These are phyloP conservation scores for Menura novaehollandiae DNA, from an alignment of 2,113 vertebrate genomes.

Conservation along the genomic window DNA sequence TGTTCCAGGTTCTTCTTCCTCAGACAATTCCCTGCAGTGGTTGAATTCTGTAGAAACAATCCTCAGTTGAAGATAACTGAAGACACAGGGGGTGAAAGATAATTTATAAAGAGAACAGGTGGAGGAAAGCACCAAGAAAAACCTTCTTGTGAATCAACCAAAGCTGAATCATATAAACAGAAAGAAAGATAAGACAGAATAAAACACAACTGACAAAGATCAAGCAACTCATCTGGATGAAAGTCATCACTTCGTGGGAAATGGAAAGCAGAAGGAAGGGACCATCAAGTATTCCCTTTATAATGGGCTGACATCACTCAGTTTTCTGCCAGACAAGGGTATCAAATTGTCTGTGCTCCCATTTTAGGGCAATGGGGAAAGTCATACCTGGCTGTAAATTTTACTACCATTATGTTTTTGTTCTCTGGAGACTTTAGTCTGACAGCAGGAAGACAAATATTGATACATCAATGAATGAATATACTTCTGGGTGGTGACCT, in stretches of 20 bases:
- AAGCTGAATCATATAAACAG: neutral
- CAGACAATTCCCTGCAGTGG: neutral
- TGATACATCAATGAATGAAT: neutral
- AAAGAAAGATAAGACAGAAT: neutral
- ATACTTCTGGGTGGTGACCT: slow-evolving; percentile 3
- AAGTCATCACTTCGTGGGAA: slow-evolving; percentile 6
- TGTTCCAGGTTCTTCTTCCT: neutral
- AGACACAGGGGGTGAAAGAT: neutral
- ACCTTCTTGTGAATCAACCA: neutral
- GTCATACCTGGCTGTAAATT: slow-evolving; percentile 23
- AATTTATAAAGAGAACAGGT: neutral
- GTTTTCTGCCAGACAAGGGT: neutral
- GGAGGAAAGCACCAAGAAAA: neutral
- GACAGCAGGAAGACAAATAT: slow-evolving; percentile 28
- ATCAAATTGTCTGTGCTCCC: neutral
- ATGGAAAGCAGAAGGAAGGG: slow-evolving; percentile 35
- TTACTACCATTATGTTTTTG: neutral
- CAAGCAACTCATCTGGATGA: neutral
- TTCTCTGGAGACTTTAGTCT: neutral
- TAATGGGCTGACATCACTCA: neutral
- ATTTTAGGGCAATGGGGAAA: neutral
- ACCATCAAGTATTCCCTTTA: neutral
- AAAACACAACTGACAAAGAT: neutral
- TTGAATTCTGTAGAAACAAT: neutral
- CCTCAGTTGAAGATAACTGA: neutral